A percentile compares a stretch with the other conserved stretches of the same genome.
Conservation (phyloP, 2,113 vertebrate species). For the Origma solitaria region DNA sequence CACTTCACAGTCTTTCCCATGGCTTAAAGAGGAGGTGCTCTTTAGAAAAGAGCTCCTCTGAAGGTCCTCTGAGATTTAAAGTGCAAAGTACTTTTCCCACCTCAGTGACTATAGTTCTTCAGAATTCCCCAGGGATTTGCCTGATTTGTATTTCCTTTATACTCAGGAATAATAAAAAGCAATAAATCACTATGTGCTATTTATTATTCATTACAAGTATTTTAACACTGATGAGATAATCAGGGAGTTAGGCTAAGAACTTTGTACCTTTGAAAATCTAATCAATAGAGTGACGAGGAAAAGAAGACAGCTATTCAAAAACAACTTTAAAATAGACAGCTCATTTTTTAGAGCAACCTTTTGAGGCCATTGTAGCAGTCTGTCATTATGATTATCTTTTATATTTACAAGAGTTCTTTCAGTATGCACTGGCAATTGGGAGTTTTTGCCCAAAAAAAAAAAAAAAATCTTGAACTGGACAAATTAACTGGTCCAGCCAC, state of each 20-base stretch:
- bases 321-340: neutral
- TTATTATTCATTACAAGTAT: neutral
- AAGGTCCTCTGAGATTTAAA: neutral
- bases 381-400: neutral
- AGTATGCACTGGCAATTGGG: neutral
- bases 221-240: neutral
- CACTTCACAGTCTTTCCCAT: neutral
- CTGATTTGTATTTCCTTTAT: neutral
- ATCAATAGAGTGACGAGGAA: neutral
- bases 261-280: neutral
- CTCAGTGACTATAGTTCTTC: neutral
- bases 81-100: neutral
- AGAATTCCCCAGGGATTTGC: neutral
- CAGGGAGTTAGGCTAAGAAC: neutral
- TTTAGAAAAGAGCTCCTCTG: neutral
- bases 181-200: neutral
- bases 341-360: neutral
- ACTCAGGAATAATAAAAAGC: neutral
- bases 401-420: neutral
- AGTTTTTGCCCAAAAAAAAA: fast-evolving
- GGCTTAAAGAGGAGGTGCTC: neutral
- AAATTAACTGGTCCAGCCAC: neutral
- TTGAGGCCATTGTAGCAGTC: neutral
- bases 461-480: neutral
- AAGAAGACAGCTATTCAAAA: neutral